These are phyloP conservation scores for Conus betulinus DNA, from an alignment of 1,140 invertebrate species.

Conservation along the genomic window DNA sequence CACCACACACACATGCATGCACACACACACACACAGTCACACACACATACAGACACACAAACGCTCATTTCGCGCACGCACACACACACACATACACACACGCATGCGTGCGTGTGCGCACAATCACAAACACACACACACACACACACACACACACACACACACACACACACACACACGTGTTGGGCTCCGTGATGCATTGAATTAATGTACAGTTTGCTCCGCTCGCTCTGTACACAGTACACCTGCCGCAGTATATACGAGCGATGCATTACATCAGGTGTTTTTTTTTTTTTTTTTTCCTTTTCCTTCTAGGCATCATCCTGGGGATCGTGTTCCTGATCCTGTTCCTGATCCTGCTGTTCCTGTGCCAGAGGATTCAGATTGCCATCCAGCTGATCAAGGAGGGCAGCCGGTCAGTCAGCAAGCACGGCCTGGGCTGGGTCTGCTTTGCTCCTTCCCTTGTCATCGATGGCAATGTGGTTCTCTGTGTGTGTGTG, in stretches of 20 bases:
- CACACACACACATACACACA: background rate
- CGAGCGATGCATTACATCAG: background rate
- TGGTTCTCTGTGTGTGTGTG: too few species aligned
- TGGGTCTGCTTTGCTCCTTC: too few species aligned
- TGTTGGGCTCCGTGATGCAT: background rate
- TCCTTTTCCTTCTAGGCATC: conserved; percentile 78
- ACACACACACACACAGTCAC: too few species aligned
- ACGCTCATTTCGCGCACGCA: too few species aligned
- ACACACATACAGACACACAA: too few species aligned
- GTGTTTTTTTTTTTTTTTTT: background rate
- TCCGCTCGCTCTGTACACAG: too few species aligned
- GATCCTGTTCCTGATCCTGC: conserved; percentile 82
- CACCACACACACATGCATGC: too few species aligned
- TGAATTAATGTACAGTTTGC: background rate
- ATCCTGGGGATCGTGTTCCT: conserved; percentile 80
- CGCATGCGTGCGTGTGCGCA: background rate
- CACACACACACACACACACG: too few species aligned
- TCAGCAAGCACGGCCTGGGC: too few species aligned
- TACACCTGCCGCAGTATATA: background rate
- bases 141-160: too few species aligned
- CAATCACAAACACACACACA: background rate
- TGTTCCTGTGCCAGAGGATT: conserved; percentile 91
- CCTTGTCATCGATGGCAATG: too few species aligned
- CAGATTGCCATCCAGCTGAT: conserved; percentile 92
- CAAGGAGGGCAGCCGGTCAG: conserved; percentile 83